These are phyloP conservation scores for Microtus oregoni DNA, from an alignment of 2,113 vertebrate species.

Conservation along the genomic window DNA sequence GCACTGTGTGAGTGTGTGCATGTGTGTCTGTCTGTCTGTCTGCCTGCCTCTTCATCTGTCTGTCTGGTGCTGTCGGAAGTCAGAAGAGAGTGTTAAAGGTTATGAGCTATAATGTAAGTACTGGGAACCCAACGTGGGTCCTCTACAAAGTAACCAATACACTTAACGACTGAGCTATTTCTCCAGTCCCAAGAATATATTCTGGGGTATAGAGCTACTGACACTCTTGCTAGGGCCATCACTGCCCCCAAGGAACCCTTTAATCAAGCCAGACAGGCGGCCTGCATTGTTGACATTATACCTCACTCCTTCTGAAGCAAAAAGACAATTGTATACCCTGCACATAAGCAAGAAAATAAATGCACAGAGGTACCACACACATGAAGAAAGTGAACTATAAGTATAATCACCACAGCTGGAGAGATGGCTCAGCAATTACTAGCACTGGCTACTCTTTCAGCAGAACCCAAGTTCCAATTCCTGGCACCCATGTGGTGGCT, in stretches of 20 bases:
- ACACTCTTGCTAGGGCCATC: neutral
- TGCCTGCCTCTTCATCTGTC: too few species aligned
- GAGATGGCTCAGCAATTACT: neutral
- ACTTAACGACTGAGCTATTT: neutral
- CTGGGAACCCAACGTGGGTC: neutral
- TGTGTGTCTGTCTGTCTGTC: too few species aligned
- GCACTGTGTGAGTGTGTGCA: neutral
- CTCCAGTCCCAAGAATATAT: neutral
- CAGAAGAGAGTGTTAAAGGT: neutral
- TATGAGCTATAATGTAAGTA: neutral
- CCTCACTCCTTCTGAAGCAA: neutral
- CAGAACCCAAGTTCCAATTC: neutral
- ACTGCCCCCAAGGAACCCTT: neutral
- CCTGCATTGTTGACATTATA: neutral
- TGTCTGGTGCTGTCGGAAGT: too few species aligned
- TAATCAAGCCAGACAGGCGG: rapidly evolving
- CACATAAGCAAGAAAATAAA: neutral
- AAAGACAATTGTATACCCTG: neutral
- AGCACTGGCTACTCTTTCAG: neutral
- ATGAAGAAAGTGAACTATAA: neutral
- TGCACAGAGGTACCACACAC: neutral
- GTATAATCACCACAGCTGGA: neutral
- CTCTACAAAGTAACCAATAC: neutral
- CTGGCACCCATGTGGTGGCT: neutral
- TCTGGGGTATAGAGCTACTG: rapidly evolving